Evolutionary conservation across 1,140 invertebrate genomes (phyloP).

Genomic region (Brachionus plicatilis): DNA sequence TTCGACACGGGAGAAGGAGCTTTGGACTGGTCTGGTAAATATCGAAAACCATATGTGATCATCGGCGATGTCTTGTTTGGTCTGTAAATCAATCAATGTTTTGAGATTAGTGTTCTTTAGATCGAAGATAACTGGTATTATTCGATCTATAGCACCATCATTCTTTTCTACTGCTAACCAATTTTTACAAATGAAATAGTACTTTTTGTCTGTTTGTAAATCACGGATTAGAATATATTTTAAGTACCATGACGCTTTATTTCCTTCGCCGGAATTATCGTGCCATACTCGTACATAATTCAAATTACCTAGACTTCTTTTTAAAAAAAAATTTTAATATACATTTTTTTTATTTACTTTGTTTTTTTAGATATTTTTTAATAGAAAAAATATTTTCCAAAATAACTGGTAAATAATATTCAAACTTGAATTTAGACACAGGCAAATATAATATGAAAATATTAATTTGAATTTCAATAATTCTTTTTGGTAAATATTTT

Average conservation of each 20-base stretch:
- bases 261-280: conserved; percentile 60
- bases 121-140: conserved; percentile 59
- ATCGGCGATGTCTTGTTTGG: conserved; percentile 58
- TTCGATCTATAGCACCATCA: conserved; percentile 59
- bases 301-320: conserved; percentile 56
- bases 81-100: conserved; percentile 57
- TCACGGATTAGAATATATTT: conserved; percentile 58
- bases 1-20: conserved; percentile 58
- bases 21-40: conserved; percentile 58
- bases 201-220: conserved; percentile 59
- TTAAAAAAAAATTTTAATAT: conserved; percentile 29
- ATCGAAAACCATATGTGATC: conserved; percentile 62
- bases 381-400: neutral
- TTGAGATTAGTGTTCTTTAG: conserved; percentile 57
- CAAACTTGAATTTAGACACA: no score
- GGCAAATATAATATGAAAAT: no score
- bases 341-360: no score
- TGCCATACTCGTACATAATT: conserved; percentile 61
- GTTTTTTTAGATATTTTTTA: neutral
- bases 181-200: conserved; percentile 58
- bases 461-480: no score
- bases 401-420: no score
- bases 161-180: conserved; percentile 62
- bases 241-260: conserved; percentile 59
- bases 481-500: no score